phyloP scores from a whole-genome alignment of 1,140 invertebrate species.

The Hestina assimilis region DNA sequence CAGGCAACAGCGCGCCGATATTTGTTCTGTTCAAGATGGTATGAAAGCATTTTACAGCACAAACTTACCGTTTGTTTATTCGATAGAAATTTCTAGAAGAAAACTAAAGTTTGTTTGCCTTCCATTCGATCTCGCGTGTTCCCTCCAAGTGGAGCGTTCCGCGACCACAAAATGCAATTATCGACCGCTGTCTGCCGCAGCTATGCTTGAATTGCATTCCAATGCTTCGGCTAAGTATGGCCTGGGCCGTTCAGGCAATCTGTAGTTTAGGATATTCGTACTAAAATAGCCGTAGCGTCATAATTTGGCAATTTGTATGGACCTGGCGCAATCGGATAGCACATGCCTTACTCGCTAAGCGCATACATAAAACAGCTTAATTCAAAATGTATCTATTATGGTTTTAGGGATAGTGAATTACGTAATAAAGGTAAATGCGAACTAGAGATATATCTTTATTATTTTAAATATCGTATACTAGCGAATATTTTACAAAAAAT shows the following conservation, averaged over 20 bases:
- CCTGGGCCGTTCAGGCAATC: slow-evolving; percentile 21
- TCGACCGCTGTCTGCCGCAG: slow-evolving; percentile 64
- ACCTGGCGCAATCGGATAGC: slow-evolving; percentile 22
- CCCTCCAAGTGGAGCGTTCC: slow-evolving; percentile 56
- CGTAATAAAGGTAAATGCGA: slow-evolving; percentile 4
- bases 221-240: slow-evolving; percentile 47
- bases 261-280: slow-evolving; percentile 29
- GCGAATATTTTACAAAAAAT: too few species aligned
- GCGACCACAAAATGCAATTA: slow-evolving; percentile 76
- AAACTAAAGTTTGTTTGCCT: slow-evolving; percentile 68
- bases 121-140: slow-evolving; percentile 68
- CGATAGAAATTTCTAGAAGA: slow-evolving; percentile 56
- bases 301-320: slow-evolving; percentile 31
- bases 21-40: slow-evolving; percentile 33
- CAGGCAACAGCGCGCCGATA: slow-evolving; percentile 24
- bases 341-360: slow-evolving; percentile 25
- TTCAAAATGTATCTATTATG: slow-evolving; percentile 14
- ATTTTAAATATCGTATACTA: too few species aligned
- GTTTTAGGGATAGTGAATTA: slow-evolving; percentile 1
- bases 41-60: slow-evolving; percentile 40
- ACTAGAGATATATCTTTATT: too few species aligned
- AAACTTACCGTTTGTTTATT: slow-evolving; percentile 45
- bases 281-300: slow-evolving; percentile 15
- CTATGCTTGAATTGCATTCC: slow-evolving; percentile 63
- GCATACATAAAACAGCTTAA: slow-evolving; percentile 25